A percentile compares a stretch with the other conserved stretches of the same genome.
Conservation (phyloP, 2,888 invertebrate genomes). For the Callyntrura sp. region DNA sequence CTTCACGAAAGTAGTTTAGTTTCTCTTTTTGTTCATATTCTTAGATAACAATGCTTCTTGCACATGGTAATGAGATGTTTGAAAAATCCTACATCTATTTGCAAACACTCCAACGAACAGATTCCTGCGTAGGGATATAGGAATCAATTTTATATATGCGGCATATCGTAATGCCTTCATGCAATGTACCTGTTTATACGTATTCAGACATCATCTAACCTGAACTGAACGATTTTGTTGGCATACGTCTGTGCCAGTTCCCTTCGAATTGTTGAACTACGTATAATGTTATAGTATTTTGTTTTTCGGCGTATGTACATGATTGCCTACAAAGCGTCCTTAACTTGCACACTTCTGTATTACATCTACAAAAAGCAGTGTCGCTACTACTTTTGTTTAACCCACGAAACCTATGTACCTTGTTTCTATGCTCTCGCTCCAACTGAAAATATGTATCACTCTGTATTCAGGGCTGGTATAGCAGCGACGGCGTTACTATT, state of each 20-base stretch:
- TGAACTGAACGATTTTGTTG: too few species aligned
- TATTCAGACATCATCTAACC: too few species aligned
- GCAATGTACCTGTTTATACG: too few species aligned
- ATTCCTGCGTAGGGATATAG: too few species aligned
- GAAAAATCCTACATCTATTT: constrained; percentile 59
- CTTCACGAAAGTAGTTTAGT: constrained; percentile 8
- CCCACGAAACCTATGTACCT: background rate
- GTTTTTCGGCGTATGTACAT: background rate
- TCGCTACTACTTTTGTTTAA: background rate
- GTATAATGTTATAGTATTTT: background rate
- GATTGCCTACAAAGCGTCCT: background rate
- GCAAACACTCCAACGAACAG: background rate
- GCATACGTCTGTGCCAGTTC: too few species aligned
- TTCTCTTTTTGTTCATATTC: background rate
- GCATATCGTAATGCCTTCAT: too few species aligned
- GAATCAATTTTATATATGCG: background rate
- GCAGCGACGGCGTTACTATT: background rate
- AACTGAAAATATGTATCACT: background rate
- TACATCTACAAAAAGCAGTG: background rate
- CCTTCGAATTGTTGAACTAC: background rate
- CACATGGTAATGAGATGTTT: constrained; percentile 31
- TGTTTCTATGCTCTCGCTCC: background rate
- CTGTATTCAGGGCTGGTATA: background rate
- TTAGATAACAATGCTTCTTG: background rate
- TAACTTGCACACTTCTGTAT: background rate